A percentile compares a stretch with the other conserved stretches of the same genome.
Evolutionary conservation across 2,888 invertebrate genomes (phyloP).

Genomic region (Cyrtodaria siliqua): DNA sequence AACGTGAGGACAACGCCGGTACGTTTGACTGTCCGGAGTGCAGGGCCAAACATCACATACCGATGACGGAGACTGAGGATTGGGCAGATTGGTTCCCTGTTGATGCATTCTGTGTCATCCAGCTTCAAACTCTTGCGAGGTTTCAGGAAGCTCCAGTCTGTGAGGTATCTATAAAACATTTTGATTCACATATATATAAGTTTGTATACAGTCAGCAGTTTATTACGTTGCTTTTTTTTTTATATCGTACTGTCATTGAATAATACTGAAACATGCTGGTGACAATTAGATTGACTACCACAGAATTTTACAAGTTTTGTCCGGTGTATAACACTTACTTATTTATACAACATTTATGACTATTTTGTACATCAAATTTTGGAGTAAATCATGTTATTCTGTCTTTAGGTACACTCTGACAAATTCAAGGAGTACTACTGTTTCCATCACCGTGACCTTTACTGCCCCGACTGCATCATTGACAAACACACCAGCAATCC

Average conservation of each 20-base stretch:
- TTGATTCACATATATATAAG: too few relatives aligned
- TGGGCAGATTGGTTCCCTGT: constrained; percentile 65
- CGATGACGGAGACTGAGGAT: constrained; percentile 57
- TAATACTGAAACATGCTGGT: too few relatives aligned
- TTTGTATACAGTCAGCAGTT: too few relatives aligned
- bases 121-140: constrained; percentile 51
- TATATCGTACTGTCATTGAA: too few relatives aligned
- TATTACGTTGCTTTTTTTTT: too few relatives aligned
- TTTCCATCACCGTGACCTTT: constrained; percentile 60
- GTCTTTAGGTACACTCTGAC: constrained; percentile 46
- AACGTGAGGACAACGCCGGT: constrained; percentile 39
- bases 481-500: constrained; percentile 59
- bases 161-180: constrained; percentile 51
- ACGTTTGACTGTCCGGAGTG: constrained; percentile 63
- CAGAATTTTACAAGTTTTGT: too few relatives aligned
- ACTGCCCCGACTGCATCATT: constrained; percentile 64
- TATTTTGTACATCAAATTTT: too few relatives aligned
- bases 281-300: too few relatives aligned
- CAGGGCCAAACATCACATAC: constrained; percentile 53
- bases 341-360: too few relatives aligned
- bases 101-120: constrained; percentile 63
- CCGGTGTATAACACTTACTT: too few relatives aligned
- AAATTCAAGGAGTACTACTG: constrained; percentile 67
- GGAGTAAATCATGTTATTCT: too few relatives aligned
- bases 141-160: constrained; percentile 61